Conservation (phyloP, 2,888 invertebrate genomes). For the Epinotia bilunana region DNA sequence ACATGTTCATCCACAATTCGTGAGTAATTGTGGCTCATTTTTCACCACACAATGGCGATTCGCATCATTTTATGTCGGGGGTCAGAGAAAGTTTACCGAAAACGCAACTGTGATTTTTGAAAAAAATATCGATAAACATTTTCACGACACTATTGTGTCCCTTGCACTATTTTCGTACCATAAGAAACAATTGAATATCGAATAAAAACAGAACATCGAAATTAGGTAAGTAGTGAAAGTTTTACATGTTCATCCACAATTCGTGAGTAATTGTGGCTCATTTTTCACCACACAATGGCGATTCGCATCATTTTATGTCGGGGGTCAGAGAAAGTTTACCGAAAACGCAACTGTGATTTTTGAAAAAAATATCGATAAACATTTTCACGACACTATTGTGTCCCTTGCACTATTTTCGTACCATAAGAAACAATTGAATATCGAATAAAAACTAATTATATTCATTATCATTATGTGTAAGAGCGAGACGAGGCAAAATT, state of each 20-base stretch:
- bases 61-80: constrained; percentile 42
- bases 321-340: constrained; percentile 43
- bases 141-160: constrained; percentile 29
- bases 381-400: constrained; percentile 30
- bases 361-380: constrained; percentile 11
- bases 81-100: constrained; percentile 43
- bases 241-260: constrained; percentile 36
- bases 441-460: too few relatives aligned
- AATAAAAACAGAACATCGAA: constrained; percentile 1
- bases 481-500: too few relatives aligned
- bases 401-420: background rate
- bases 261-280: constrained; percentile 44
- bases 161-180: background rate
- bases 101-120: background rate
- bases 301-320: constrained; percentile 42
- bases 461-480: too few relatives aligned
- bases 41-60: constrained; percentile 43
- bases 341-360: too few relatives aligned
- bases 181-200: too few relatives aligned
- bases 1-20: constrained; percentile 39
- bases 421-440: too few relatives aligned
- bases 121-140: constrained; percentile 17
- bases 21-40: constrained; percentile 44
- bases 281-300: constrained; percentile 45
- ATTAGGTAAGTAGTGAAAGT: constrained; percentile 43